Evolutionary conservation across 2,113 vertebrate genomes (phyloP).

Genomic region (Promerops cafer): DNA sequence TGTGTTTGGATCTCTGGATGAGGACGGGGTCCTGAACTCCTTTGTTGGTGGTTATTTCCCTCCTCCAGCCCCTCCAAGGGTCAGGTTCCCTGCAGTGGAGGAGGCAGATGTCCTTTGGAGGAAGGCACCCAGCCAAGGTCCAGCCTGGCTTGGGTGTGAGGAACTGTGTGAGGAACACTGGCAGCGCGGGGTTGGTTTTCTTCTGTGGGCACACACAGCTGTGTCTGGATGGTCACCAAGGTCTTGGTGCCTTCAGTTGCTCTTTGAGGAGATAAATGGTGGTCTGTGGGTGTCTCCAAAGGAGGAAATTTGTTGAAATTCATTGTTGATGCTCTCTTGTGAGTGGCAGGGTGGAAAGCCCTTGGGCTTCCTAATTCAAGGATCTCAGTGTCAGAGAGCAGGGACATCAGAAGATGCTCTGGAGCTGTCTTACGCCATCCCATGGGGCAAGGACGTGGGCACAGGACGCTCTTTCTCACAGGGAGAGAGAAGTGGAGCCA

Average conservation of each 20-base stretch:
- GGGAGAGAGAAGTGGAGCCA: not conserved
- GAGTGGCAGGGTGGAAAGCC: not conserved
- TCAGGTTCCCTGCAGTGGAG: not conserved
- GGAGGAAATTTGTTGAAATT: not conserved
- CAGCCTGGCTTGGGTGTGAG: not conserved
- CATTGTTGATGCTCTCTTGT: not conserved
- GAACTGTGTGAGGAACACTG: not conserved
- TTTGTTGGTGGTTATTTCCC: not conserved
- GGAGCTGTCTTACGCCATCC: not conserved
- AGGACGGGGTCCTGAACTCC: not conserved
- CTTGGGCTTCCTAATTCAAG: not conserved
- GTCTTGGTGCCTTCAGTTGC: not conserved
- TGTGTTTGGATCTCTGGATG: not conserved
- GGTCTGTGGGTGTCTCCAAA: not conserved
- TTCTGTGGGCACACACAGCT: not conserved
- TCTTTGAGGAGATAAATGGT: not conserved
- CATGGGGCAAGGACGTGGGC: fast-evolving
- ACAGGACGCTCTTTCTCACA: not conserved
- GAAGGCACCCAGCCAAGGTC: not conserved
- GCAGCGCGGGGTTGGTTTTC: not conserved
- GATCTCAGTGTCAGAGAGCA: not conserved
- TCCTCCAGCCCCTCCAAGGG: not conserved
- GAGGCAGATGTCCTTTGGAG: not conserved
- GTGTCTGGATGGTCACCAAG: not conserved
- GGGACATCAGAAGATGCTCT: not conserved